Evolutionary conservation across 2,888 invertebrate species (phyloP), one percentile per base, ranked within the genome.

Genomic region (Ormyrus rosae): DNA sequence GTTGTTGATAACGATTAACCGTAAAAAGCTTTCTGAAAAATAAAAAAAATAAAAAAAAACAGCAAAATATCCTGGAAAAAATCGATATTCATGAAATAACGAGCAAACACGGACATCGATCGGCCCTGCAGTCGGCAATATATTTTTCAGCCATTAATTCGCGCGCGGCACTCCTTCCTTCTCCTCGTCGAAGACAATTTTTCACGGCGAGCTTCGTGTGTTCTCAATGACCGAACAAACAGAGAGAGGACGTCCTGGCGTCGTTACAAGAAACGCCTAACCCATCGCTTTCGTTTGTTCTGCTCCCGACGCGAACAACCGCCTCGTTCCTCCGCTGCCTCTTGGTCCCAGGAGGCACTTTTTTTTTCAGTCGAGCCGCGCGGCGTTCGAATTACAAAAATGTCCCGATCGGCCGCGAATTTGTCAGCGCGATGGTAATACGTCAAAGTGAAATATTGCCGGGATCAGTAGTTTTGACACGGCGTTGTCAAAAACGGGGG

Each of bases 251-350:
- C 77, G 80, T 80, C 79, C 64, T 77, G 77, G 71, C 79, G 78
- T 81, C 58, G 69, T 76, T 78, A 79, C 83, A 78, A 84, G 67
- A 71, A 76, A 76, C 48, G 34, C 56, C 64, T 45, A 53, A 77
- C 70, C 63, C 64, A 56, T 78, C 53, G 55, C 19, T 60, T 75
- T 61, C 75, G 68, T 68, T 75, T 75, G 46, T 61, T 75, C 58
- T 60, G 61, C 68, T 75, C 68, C 53, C 61, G 67, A 71, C 69
- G 56, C 56, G 51, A 48, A 76, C 46, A 34, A 34, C 46, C 65
- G 13, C 73, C 55, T 56, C 48, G 34, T 50, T 73, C 48, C 53
- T 63, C 13, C 55, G 45, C 13, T 45, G 58, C 51, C 51, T 68
- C 53, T 46, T 48, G 53, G 5, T 6, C 46, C 19, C 64, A 19